Base-by-base conservation (phyloP, 2,113 vertebrate genomes). In the Erythrocercus mccallii region DNA sequence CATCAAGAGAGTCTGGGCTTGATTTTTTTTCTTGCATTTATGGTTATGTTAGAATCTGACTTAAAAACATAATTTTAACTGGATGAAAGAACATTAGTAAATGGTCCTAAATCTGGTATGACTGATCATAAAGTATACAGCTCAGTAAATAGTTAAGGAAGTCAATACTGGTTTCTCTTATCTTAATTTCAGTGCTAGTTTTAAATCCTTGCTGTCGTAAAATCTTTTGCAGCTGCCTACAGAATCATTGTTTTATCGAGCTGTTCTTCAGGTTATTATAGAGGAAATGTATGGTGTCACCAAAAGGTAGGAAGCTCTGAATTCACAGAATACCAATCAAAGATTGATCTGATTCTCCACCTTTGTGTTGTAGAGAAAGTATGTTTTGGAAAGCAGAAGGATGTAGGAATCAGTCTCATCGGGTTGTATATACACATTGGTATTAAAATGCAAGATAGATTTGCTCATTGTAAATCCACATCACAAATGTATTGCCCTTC, bases 221-320 rank as follows among this genome's bases (percentile, higher is more conserved):
- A 81, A 3, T 94, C 53, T 92, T 94, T 97, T 95, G 20, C 98
- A 99, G 99, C 98, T 99, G 80, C 98, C 99, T 90, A 98, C 98
- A 89, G 98, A 99, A 95, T 99, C 99, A 45, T 96, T 99, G 92
- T 99, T 99, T 97, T 99, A 98, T 97, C 98, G 99, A 94, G 99
- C 99, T 10, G 98, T 99, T 51, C 98, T 99, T 74, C 99, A 99
- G 65, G 99, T 99, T 86, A 99, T 99, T 96, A 97, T 99, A 93
- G 98, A 98, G 97, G 99, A 99, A 95, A 98, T 97, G 60, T 99
- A 99, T 89, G 96, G 98, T 95, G 96, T 98, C 93, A 97, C 97
- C 87, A 99, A 98, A 98, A 99, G 99, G 99, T 99, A 98, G 77
- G 96, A 94, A 76, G 42, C 50, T 96, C 90, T 89, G 76, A 90